Evolutionary conservation across 1,140 invertebrate genomes (phyloP), one percentile per base, ranked within the genome.

Genomic region (Cyrtorhinus lividipennis): DNA sequence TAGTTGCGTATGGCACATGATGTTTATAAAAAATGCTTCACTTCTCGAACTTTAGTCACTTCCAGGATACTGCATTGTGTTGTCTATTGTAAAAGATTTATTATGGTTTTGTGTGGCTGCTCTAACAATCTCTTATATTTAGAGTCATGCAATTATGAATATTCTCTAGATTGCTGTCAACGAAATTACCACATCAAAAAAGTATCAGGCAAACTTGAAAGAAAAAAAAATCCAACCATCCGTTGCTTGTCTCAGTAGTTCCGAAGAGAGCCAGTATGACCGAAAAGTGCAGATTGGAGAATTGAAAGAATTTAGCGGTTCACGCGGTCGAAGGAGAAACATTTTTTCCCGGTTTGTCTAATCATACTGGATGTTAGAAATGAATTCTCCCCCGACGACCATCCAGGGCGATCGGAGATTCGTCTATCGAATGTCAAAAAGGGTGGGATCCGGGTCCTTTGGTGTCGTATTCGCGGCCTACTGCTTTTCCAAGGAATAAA

Each of bases 391-490:
- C 5, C 48, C 18, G 5, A 20, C 5, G 18, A 53, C 48, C 20
- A 15, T 53, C 12, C 8, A 8, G 3, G 48, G 20, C 5, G 48
- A 53, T 53, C 48, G 48, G 10, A 10, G 20, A 5, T 53, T 15
- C 20, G 10, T 53, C 10, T 59, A 59, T 23, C 27, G 24, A 30
- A 12, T 59, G 2, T 24, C n/a, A 59, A 59, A 30, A 3, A 59
- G 38, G n/a, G 38, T 59, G 24, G 58, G 58, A 13, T 27, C 24
- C n/a, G 58, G 58, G 5, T 59, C 58, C 13, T 59, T 59, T 23
- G 58, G 58, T 18, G 24, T 18, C 24, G 58, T 59, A 18, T 59
- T 18, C 58, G 26, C 25, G 12, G 58, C 24, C n/a, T 26, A 59
- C 24, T n/a, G 58, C 58, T 2, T 18, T 30, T 18, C 25, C 58